Conservation (phyloP, 2,888 invertebrate genomes). For the Platypus cylindrus region DNA sequence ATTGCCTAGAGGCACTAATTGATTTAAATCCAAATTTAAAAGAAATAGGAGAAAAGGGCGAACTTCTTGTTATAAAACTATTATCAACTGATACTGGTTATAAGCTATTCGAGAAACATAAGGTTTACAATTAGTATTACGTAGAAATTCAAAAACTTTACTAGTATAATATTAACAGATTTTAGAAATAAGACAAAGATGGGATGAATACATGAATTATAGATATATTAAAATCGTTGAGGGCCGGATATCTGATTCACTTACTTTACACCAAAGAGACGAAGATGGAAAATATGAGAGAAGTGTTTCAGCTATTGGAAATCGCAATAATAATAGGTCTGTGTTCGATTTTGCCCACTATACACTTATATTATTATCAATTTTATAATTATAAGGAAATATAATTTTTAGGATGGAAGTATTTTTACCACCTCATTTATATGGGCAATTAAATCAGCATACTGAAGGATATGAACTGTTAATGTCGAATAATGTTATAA, state of each 20-base stretch:
- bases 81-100: constrained; percentile 62
- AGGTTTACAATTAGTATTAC: too few species aligned
- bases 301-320: constrained; percentile 37
- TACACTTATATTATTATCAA: too few species aligned
- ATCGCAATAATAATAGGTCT: constrained; percentile 12
- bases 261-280: constrained; percentile 71
- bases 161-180: constrained; percentile 9
- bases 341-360: too few species aligned
- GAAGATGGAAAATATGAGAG: constrained; percentile 65
- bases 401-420: constrained; percentile 32
- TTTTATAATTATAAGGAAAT: background rate
- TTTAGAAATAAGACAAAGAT: constrained; percentile 8
- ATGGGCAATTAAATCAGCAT: constrained; percentile 71
- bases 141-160: too few species aligned
- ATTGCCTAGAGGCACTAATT: constrained; percentile 62
- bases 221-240: constrained; percentile 85
- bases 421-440: constrained; percentile 61
- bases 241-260: constrained; percentile 72
- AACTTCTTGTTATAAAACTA: constrained; percentile 61
- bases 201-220: constrained; percentile 29
- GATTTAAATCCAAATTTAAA: constrained; percentile 55
- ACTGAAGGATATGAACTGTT: constrained; percentile 44
- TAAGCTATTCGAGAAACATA: constrained; percentile 35
- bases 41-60: constrained; percentile 56
- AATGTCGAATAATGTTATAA: constrained; percentile 37